Evolutionary conservation across 1,140 invertebrate genomes (phyloP).

Genomic region (Melanaphis sacchari): DNA sequence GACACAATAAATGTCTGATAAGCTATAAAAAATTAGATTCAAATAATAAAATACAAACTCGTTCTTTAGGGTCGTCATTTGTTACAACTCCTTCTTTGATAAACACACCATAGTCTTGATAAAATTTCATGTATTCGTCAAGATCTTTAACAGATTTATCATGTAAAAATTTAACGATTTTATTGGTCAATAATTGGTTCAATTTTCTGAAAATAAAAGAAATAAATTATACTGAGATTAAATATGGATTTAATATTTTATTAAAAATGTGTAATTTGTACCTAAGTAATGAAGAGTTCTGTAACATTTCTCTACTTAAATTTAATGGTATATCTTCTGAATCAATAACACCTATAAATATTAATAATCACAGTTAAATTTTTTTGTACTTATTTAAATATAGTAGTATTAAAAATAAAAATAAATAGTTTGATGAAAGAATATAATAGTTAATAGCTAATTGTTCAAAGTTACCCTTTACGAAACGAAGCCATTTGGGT

Average conservation of each 20-base stretch:
- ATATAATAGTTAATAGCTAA: background rate
- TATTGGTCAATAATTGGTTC: conserved; percentile 81
- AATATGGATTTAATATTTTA: background rate
- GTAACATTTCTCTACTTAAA: conserved; percentile 92
- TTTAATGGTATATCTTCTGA: conserved; percentile 98
- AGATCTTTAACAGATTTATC: conserved; percentile 86
- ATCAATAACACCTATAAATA: conserved; percentile 84
- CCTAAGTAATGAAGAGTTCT: conserved; percentile 91
- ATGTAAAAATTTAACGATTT: conserved; percentile 84
- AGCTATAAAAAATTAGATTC: background rate
- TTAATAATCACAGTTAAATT: conserved; percentile 25
- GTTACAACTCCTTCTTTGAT: conserved; percentile 95
- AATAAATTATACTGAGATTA: background rate
- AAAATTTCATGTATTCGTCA: conserved; percentile 85
- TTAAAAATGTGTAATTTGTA: conserved; percentile 64
- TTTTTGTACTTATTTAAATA: background rate
- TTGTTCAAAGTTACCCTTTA: conserved; percentile 75
- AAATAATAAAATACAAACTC: conserved; percentile 65
- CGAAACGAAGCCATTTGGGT: conserved; percentile 92
- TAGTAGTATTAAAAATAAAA: background rate
- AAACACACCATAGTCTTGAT: conserved; percentile 90
- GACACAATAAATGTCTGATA: background rate
- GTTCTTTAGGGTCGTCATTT: conserved; percentile 80
- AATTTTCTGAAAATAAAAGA: conserved; percentile 74
- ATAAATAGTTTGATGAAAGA: background rate